Evolutionary conservation across 2,113 vertebrate genomes (phyloP).

Genomic region (Daubentonia madagascariensis): DNA sequence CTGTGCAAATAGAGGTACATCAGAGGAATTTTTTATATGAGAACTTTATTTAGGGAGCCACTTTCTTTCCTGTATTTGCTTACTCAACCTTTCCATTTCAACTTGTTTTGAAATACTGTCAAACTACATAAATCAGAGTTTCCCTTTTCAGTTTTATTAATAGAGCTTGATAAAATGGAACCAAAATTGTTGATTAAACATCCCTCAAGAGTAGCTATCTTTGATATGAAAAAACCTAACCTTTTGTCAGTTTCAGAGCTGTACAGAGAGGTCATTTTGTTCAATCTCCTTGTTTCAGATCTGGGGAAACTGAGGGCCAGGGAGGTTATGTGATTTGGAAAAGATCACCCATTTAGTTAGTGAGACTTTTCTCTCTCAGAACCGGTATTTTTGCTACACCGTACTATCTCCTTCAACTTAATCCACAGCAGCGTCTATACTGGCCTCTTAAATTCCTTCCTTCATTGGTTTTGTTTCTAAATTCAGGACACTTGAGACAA

Average conservation of each 20-base stretch:
- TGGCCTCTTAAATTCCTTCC: neutral
- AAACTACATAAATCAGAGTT: constrained; percentile 53
- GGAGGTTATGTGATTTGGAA: neutral
- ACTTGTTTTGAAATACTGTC: constrained; percentile 64
- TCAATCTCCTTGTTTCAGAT: neutral
- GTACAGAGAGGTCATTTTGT: neutral
- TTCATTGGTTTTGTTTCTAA: neutral
- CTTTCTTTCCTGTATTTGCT: constrained; percentile 66
- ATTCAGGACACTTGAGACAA: neutral
- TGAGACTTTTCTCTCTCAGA: neutral
- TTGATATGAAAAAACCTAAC: neutral
- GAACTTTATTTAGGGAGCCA: constrained; percentile 50
- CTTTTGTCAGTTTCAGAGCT: constrained; percentile 10
- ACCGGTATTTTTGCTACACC: neutral
- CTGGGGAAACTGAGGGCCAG: neutral
- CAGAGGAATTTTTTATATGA: constrained; percentile 47
- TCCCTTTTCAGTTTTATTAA: constrained; percentile 49
- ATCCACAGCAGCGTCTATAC: neutral
- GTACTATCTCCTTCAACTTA: neutral
- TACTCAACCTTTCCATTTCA: constrained; percentile 53
- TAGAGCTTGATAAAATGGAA: constrained; percentile 35
- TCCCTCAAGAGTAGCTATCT: neutral
- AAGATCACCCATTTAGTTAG: neutral
- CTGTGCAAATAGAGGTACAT: constrained; percentile 42
- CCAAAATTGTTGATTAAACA: neutral